A percentile compares a stretch with the other conserved stretches of the same genome.
Evolutionary conservation across 2,797 vertebrate species (phyloP).

Genomic region (Propithecus perrieri): DNA sequence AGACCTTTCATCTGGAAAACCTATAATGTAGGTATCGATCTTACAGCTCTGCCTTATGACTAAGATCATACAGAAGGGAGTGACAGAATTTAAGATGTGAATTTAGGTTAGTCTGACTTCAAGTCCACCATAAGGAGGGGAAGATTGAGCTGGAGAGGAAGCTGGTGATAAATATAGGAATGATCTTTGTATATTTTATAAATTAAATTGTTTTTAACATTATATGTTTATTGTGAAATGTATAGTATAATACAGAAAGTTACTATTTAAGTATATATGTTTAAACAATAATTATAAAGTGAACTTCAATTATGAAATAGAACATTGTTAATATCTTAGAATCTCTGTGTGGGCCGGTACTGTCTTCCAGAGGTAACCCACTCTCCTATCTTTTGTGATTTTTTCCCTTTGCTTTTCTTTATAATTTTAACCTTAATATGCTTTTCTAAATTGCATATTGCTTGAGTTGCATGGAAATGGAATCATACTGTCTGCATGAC

Average conservation of each 20-base stretch:
- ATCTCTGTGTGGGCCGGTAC: neutral
- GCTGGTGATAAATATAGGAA: neutral
- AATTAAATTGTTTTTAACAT: conserved; percentile 27
- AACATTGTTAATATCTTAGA: conserved; percentile 8
- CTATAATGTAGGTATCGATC: neutral
- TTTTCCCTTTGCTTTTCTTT: conserved; percentile 29
- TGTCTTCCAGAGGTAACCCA: neutral
- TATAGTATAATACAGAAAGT: neutral
- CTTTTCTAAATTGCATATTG: neutral
- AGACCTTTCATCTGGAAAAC: neutral
- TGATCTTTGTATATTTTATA: conserved; percentile 24
- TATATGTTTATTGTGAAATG: conserved; percentile 4
- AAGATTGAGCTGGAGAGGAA: neutral
- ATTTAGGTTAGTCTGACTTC: neutral
- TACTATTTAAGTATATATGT: neutral
- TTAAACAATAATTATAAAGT: neutral
- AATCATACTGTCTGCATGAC: neutral
- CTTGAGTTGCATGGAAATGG: neutral
- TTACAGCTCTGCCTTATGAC: neutral
- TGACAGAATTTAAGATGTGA: conserved; percentile 37
- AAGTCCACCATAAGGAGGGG: neutral
- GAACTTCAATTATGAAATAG: neutral
- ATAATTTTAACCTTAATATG: neutral
- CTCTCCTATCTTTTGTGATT: neutral
- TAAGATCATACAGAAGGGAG: neutral